phyloP scores from a whole-genome alignment of 2,888 invertebrate species.

The Cremastinae sp. region DNA sequence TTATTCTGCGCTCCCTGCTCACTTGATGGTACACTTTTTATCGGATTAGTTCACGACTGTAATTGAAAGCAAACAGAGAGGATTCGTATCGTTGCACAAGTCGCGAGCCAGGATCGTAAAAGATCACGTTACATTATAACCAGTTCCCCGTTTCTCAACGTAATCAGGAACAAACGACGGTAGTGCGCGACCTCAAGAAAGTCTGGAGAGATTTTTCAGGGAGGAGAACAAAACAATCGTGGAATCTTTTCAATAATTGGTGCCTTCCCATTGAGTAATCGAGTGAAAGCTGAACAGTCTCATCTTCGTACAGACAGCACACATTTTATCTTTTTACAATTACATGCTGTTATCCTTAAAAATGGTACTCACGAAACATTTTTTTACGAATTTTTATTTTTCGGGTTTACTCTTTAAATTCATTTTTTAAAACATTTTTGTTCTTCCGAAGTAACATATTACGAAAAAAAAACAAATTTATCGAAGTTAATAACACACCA shows the following conservation, averaged over 20 bases:
- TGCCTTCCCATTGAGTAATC: conserved; percentile 52
- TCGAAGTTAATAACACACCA: no score
- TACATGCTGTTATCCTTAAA: no score
- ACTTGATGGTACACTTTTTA: conserved; percentile 12
- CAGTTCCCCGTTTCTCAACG: conserved; percentile 1
- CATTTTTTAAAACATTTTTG: no score
- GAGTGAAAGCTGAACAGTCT: conserved; percentile 42
- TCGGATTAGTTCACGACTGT: conserved; percentile 41
- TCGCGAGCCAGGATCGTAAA: conserved; percentile 6
- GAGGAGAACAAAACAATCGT: conserved; percentile 7
- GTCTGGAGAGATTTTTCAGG: neutral
- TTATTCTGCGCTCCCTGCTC: conserved; percentile 1
- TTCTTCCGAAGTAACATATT: no score
- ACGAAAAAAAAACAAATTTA: no score
- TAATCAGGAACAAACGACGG: conserved; percentile 7
- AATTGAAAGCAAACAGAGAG: conserved; percentile 42
- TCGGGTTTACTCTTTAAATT: no score
- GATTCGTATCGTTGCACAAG: conserved; percentile 43
- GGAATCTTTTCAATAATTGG: conserved; percentile 39
- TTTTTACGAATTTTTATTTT: no score
- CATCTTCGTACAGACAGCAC: no score
- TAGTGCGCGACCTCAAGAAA: conserved; percentile 14
- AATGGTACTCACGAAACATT: no score
- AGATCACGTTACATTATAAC: conserved; percentile 16
- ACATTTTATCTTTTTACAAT: no score